Conservation (phyloP, 2,113 vertebrate species). For the Cephalopholis sonnerati region DNA sequence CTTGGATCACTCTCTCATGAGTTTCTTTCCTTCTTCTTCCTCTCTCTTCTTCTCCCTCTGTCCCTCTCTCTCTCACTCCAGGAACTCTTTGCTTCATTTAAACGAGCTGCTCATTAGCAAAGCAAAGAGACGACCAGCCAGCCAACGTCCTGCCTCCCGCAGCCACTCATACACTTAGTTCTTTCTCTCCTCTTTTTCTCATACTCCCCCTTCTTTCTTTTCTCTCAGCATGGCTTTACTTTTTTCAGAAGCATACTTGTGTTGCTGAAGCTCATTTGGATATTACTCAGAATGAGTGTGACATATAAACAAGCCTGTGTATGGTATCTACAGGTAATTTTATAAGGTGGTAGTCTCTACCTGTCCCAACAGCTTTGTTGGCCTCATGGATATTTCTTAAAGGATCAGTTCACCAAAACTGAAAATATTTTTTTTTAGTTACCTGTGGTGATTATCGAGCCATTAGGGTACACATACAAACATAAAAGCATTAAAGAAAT, state of each 20-base stretch:
- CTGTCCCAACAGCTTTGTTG: no score
- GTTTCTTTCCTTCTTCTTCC: neutral
- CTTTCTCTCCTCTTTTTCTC: neutral
- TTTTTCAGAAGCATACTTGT: neutral
- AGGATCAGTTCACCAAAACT: no score
- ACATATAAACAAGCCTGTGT: neutral
- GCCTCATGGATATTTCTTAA: no score
- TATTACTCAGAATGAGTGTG: neutral
- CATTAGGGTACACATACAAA: no score
- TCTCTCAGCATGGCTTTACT: neutral
- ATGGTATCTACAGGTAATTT: no score
- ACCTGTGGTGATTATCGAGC: no score
- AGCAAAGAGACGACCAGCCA: constrained; percentile 35
- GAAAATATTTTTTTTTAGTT: no score
- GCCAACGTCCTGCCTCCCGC: constrained; percentile 22
- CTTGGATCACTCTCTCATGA: neutral
- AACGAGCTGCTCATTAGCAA: constrained; percentile 51
- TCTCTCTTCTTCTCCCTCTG: no score
- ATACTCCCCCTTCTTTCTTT: neutral
- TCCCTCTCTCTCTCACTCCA: constrained; percentile 7
- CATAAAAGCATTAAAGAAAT: no score
- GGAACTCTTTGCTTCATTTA: constrained; percentile 32
- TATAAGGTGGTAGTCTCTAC: no score
- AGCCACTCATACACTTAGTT: neutral
- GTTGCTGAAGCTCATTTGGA: neutral